phyloP scores from a whole-genome alignment of 64 coral and sea anemone genomes.

The Pachyseris speciosa region DNA sequence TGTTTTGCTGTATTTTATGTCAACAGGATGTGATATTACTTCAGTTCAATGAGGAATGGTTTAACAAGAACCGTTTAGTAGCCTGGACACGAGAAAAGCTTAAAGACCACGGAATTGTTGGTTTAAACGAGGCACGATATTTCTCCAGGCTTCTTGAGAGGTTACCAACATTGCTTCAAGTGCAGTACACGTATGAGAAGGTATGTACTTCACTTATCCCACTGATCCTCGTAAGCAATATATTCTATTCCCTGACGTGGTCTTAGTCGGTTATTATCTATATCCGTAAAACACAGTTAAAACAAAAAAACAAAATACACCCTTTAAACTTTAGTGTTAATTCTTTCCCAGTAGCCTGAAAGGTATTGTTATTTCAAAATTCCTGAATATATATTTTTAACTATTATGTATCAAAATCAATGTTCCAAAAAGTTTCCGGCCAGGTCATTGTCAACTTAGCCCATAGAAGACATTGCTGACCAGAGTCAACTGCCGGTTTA shows the following conservation, averaged over 20 bases:
- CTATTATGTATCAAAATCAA: too few relatives aligned
- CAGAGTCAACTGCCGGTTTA: too few relatives aligned
- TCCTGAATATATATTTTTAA: too few relatives aligned
- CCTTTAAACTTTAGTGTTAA: too few relatives aligned
- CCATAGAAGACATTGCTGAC: too few relatives aligned
- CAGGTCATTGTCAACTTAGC: too few relatives aligned
- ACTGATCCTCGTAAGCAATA: neutral
- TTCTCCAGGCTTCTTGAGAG: constrained; percentile 53
- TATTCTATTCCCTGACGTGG: neutral
- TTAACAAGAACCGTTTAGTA: constrained; percentile 33
- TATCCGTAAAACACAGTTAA: too few relatives aligned
- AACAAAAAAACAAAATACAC: too few relatives aligned
- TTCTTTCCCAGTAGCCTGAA: too few relatives aligned
- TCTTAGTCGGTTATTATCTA: neutral
- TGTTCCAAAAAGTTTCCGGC: too few relatives aligned
- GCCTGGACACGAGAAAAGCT: constrained; percentile 59
- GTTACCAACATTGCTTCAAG: constrained; percentile 52
- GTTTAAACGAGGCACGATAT: constrained; percentile 39
- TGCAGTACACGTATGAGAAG: constrained; percentile 64
- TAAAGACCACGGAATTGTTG: constrained; percentile 31
- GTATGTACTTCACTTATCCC: neutral
- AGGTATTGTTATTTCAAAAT: too few relatives aligned
- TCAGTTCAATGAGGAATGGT: constrained; percentile 51
- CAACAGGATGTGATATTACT: constrained; percentile 41
- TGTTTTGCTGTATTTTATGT: neutral